Base-by-base conservation (phyloP, 2,797 vertebrate genomes). In the Petrocephalus sullivani region DNA sequence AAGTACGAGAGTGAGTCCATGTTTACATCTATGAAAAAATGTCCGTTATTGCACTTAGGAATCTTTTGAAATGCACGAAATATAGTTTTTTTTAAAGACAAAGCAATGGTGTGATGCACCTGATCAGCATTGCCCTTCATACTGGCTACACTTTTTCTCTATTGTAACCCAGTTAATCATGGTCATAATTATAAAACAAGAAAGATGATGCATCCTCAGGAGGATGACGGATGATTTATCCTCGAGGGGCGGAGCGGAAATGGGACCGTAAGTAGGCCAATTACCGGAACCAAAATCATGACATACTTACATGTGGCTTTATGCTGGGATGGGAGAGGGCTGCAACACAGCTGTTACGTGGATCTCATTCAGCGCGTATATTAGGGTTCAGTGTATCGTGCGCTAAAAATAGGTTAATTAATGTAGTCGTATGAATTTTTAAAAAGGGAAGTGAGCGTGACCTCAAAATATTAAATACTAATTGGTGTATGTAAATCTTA, bases 101-200 rank as follows among this genome's bases (percentile, higher is more conserved):
- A 28, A 28, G 37, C 71, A 78, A 33, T 46, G 71, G 71, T 78
- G 37, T 5, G 19, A 19, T 78, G 46, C 33, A 78, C 71, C 41
- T 78, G 33, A 78, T 49, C 41, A 49, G 6, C 37, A 78, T 2
- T 78, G 33, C 71, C 71, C 71, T 78, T 78, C 41, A 49, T 78
- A 78, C 19, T n/a, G 41, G 41, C n/a, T 78, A n/a, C 71, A 78
- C 41, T 71, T 19, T 78, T 49, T 78, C 71, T 78, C 41, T 9
- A 46, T 9, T 49, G 71, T 78, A 78, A 78, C 71, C 71, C 71
- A 78, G 71, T 78, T 78, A 46, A 78, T 78, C 41, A 78, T 78
- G 71, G 71, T 78, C 71, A 78, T 41, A 78, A 78, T 78, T 78
- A 78, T 78, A 78, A 78, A 78, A n/a, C 71, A 49, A 78, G 71